These are phyloP conservation scores for Belgica antarctica DNA, from an alignment of 2,888 invertebrate species.

Conservation along the genomic window DNA sequence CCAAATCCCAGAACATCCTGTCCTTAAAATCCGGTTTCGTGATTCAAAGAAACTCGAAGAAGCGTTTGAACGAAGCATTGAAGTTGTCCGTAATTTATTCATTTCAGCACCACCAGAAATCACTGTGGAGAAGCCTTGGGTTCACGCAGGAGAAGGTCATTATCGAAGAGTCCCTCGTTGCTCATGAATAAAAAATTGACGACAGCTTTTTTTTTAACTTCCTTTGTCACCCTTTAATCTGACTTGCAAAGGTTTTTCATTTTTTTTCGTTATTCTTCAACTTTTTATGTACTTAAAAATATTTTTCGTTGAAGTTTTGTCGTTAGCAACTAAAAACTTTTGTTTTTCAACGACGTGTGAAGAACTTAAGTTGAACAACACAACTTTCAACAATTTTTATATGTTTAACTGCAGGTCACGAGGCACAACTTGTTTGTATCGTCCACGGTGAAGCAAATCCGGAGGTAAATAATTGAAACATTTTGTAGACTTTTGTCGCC, in stretches of 20 bases:
- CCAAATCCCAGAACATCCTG: not conserved
- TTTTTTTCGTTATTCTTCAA: not conserved
- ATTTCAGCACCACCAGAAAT: constrained; percentile 61
- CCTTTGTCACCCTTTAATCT: too few species aligned
- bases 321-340: too few species aligned
- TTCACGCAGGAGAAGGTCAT: constrained; percentile 60
- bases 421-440: constrained; percentile 59
- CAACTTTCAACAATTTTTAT: too few species aligned
- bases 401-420: constrained; percentile 53
- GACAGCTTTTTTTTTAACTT: not conserved
- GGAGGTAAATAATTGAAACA: constrained; percentile 53
- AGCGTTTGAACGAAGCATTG: not conserved
- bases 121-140: constrained; percentile 60
- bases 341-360: too few species aligned
- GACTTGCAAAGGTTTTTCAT: not conserved
- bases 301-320: too few species aligned
- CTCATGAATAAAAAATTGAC: constrained; percentile 5
- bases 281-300: too few species aligned
- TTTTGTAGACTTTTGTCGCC: constrained; percentile 23
- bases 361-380: too few species aligned
- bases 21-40: not conserved
- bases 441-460: constrained; percentile 62
- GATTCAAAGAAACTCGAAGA: not conserved
- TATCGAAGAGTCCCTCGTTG: not conserved
- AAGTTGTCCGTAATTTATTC: constrained; percentile 11